Conservation (phyloP, 2,797 vertebrate species). For the Lindbergichthys nudifrons region DNA sequence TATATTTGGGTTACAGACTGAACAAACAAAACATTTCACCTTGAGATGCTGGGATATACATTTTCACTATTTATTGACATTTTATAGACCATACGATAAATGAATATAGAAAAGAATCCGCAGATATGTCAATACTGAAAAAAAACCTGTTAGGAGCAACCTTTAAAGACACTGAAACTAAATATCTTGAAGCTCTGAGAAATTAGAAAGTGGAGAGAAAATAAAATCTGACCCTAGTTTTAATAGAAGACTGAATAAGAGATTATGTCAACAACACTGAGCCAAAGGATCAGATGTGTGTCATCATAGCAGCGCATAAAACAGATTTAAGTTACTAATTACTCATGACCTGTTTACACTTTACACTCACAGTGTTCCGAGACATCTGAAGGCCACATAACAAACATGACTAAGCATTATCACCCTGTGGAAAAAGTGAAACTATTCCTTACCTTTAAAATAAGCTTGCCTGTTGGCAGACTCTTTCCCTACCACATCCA, state of each 20-base stretch:
- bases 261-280: neutral
- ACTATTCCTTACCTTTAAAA: conserved; percentile 86
- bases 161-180: neutral
- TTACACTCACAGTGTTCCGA: neutral
- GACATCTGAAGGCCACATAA: neutral
- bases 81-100: no score
- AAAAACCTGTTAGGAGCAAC: no score
- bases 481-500: conserved; percentile 29
- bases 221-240: neutral
- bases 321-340: neutral
- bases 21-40: no score
- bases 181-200: neutral
- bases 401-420: conserved; percentile 34
- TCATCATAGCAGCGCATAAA: neutral
- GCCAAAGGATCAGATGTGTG: neutral
- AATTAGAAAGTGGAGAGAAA: neutral
- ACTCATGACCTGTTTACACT: conserved; percentile 28
- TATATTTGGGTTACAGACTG: no score
- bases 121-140: no score
- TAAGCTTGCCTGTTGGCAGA: conserved; percentile 74
- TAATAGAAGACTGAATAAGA: neutral
- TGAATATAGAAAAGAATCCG: no score
- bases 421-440: neutral
- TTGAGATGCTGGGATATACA: no score
- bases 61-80: no score